Conservation (phyloP, 2,888 invertebrate genomes). For the Plebejus argus region DNA sequence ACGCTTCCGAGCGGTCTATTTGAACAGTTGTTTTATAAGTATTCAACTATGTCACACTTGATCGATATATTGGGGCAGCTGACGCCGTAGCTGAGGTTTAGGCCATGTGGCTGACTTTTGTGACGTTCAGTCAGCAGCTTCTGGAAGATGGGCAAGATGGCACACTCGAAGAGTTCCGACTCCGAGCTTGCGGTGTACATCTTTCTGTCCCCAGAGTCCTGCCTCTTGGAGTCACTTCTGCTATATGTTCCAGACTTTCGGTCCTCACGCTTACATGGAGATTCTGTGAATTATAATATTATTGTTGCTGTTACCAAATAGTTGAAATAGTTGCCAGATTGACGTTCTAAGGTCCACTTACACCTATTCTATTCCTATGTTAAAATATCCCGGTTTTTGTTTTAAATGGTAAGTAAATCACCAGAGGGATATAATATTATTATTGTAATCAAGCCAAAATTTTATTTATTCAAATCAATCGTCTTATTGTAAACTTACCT, state of each 20-base stretch:
- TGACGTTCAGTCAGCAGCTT: slow-evolving; percentile 93
- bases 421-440: too few species aligned
- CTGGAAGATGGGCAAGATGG: slow-evolving; percentile 94
- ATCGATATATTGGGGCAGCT: slow-evolving; percentile 97
- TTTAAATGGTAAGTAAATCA: too few species aligned
- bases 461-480: background rate
- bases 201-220: slow-evolving; percentile 69
- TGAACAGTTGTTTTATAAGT: slow-evolving; percentile 82
- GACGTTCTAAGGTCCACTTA: background rate
- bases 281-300: slow-evolving; percentile 51
- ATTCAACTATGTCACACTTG: slow-evolving; percentile 97
- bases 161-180: slow-evolving; percentile 91
- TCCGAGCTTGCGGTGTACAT: slow-evolving; percentile 91
- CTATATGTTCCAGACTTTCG: slow-evolving; percentile 75
- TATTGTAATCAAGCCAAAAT: background rate
- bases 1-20: background rate
- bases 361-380: too few species aligned
- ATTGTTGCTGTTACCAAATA: background rate
- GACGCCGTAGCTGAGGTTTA: slow-evolving; percentile 87
- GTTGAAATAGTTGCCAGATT: background rate
- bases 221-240: slow-evolving; percentile 70
- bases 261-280: slow-evolving; percentile 67
- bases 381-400: too few species aligned
- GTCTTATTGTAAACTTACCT: slow-evolving; percentile 49
- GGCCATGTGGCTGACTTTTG: slow-evolving; percentile 83